Evolutionary conservation across 1,140 invertebrate genomes (phyloP).

Genomic region (Ceratosolen fusciceps): DNA sequence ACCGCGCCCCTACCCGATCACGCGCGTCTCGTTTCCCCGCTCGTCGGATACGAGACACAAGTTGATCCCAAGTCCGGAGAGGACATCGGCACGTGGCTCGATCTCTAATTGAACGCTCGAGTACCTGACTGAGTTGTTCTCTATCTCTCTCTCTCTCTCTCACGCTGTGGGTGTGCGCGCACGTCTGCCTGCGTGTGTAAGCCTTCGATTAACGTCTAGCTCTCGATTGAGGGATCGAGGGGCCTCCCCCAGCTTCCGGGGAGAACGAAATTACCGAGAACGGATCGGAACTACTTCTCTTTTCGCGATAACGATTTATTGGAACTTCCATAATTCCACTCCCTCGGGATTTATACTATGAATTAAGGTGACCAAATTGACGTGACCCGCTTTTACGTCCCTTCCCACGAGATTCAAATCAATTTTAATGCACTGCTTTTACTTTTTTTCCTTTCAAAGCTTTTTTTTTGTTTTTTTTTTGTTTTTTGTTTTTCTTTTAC

Average conservation of each 20-base stretch:
- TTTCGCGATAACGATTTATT: slow-evolving; percentile 9
- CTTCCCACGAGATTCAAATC: neutral
- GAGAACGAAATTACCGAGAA: neutral
- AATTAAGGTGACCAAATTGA: neutral
- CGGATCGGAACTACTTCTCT: neutral
- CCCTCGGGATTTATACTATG: neutral
- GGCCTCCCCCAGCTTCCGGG: neutral
- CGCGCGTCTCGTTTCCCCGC: neutral
- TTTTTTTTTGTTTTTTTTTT: too few species aligned
- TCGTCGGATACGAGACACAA: neutral
- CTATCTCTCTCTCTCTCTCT: too few species aligned
- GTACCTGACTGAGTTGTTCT: too few species aligned
- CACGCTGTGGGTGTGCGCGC: too few species aligned
- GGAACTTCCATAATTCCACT: neutral
- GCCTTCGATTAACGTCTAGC: neutral
- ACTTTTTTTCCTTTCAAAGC: neutral
- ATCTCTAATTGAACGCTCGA: neutral
- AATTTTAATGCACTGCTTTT: neutral
- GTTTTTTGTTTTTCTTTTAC: too few species aligned
- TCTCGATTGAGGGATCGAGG: neutral
- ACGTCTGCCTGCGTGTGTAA: neutral
- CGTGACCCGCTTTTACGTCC: neutral
- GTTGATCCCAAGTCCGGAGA: neutral
- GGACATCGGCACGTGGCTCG: neutral
- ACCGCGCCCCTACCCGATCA: neutral